These are phyloP conservation scores for Mus pahari DNA, from an alignment of 2,113 vertebrate species.

Conservation along the genomic window DNA sequence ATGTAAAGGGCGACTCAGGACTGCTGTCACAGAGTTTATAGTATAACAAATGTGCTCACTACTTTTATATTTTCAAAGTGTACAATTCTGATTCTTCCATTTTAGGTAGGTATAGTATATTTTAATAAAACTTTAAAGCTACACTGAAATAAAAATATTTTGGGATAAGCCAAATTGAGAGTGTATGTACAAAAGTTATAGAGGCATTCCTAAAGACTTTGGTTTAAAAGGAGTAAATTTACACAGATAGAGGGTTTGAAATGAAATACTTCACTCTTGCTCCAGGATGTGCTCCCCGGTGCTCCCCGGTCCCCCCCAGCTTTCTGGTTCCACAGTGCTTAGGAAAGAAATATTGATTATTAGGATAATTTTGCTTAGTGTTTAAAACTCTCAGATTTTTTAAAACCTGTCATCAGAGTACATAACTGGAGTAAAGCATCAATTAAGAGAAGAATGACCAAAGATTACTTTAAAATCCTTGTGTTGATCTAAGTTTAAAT, in stretches of 20 bases:
- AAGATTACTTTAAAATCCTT: background rate
- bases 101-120: background rate
- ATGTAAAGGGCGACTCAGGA: background rate
- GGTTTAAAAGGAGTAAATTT: background rate
- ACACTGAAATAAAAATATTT: slow-evolving; percentile 42
- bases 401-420: background rate
- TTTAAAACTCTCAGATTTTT: background rate
- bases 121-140: background rate
- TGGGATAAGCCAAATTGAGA: background rate
- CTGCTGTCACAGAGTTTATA: background rate
- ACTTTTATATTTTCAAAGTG: background rate
- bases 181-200: background rate
- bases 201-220: background rate
- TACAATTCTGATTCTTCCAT: background rate
- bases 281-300: no score
- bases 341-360: background rate
- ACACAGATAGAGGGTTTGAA: background rate
- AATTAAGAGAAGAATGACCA: background rate
- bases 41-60: background rate
- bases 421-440: background rate
- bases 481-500: background rate
- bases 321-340: background rate
- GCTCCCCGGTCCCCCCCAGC: no score
- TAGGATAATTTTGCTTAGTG: background rate
- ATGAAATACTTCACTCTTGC: background rate